phyloP scores from a whole-genome alignment of 2,113 vertebrate species.

The Narcine bancroftii region DNA sequence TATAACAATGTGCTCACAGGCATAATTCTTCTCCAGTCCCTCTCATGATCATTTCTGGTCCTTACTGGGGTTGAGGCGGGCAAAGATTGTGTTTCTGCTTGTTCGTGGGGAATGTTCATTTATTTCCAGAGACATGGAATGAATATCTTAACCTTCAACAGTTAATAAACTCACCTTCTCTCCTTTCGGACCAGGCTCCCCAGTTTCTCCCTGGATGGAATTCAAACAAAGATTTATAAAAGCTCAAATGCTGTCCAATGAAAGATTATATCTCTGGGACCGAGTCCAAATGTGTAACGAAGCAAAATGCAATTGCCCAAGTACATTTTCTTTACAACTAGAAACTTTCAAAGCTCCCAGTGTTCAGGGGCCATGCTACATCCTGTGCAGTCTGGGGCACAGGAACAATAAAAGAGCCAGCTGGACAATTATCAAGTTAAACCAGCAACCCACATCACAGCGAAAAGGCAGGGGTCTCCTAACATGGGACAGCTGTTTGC shows the following conservation, averaged over 20 bases:
- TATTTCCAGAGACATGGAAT: too few species aligned
- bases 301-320: background rate
- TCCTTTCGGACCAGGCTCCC: constrained; percentile 1
- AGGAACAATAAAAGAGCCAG: background rate
- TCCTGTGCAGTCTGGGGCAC: background rate
- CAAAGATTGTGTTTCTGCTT: background rate
- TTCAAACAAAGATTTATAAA: constrained; percentile 18
- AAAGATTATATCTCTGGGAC: background rate
- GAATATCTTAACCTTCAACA: background rate
- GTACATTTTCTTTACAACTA: background rate
- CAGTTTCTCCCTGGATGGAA: background rate
- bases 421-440: background rate
- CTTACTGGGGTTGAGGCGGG: background rate
- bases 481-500: too few species aligned
- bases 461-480: too few species aligned
- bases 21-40: background rate
- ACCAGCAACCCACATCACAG: background rate
- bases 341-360: background rate
- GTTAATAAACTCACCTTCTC: constrained; percentile 23
- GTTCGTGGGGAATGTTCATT: background rate
- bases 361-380: background rate
- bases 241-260: too few species aligned
- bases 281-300: background rate
- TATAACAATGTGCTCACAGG: background rate
- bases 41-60: background rate